Conservation (phyloP, 1,140 invertebrate genomes). For the Cyclargus thomasi region DNA sequence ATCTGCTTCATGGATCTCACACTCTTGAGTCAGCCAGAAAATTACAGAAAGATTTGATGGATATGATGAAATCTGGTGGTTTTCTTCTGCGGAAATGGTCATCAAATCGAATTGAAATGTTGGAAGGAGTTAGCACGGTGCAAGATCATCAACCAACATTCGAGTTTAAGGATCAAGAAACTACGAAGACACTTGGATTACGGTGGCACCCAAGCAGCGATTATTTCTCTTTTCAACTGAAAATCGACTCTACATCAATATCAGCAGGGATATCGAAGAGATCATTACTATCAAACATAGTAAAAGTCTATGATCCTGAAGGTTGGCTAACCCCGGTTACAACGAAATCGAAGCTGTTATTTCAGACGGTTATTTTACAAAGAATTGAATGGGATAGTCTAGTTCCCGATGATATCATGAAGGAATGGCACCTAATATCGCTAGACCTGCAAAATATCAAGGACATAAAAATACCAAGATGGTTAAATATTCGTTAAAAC, state of each 20-base stretch:
- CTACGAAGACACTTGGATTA: neutral
- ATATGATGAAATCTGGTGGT: constrained; percentile 28
- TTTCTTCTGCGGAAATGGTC: constrained; percentile 30
- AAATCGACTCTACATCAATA: constrained; percentile 4
- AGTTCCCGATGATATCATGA: neutral
- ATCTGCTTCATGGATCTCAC: constrained; percentile 24
- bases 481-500: neutral
- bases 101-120: constrained; percentile 23
- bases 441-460: neutral
- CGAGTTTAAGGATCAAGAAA: neutral
- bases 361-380: neutral
- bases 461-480: neutral
- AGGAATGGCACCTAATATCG: neutral
- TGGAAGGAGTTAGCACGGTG: constrained; percentile 6
- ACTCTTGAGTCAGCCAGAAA: constrained; percentile 13
- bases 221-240: constrained; percentile 9
- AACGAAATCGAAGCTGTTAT: neutral
- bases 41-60: constrained; percentile 4
- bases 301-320: constrained; percentile 10
- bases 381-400: neutral
- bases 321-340: too few relatives aligned
- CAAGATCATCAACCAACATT: neutral
- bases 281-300: constrained; percentile 5
- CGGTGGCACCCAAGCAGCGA: constrained; percentile 5
- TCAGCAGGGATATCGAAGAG: neutral